Percentiles rank a stretch among this genome's conserved stretches.
phyloP scores from a whole-genome alignment of 2,797 vertebrate species.

The Sandelia bainsii region DNA sequence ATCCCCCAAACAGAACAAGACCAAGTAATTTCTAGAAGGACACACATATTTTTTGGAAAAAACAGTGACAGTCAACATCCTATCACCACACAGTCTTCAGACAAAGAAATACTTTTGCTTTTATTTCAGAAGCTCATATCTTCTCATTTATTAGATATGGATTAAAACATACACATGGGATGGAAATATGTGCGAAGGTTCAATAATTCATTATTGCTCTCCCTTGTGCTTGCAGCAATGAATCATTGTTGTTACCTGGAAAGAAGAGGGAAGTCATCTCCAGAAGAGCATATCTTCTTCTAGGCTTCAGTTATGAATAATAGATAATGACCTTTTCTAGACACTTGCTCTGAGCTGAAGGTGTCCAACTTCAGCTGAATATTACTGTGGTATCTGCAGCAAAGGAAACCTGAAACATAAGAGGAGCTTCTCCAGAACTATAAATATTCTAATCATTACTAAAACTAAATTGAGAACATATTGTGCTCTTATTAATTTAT shows the following conservation, averaged over 20 bases:
- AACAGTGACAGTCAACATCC: background rate
- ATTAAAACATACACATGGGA: slow-evolving; percentile 19
- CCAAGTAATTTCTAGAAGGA: too few relatives aligned
- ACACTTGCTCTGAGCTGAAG: slow-evolving; percentile 32
- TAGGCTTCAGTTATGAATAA: slow-evolving; percentile 64
- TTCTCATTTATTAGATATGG: background rate
- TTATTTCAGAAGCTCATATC: background rate
- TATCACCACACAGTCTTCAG: background rate
- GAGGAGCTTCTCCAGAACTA: slow-evolving; percentile 8
- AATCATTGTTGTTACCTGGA: slow-evolving; percentile 57
- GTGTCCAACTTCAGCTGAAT: slow-evolving; percentile 42
- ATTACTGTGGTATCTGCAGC: slow-evolving; percentile 34
- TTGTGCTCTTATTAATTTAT: slow-evolving; percentile 28
- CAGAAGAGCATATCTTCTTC: slow-evolving; percentile 51
- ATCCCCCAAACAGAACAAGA: background rate
- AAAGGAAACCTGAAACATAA: slow-evolving; percentile 15
- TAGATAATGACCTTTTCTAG: slow-evolving; percentile 63
- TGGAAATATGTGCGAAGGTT: slow-evolving; percentile 31
- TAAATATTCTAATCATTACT: slow-evolving; percentile 21
- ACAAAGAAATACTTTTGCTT: background rate
- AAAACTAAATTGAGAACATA: slow-evolving; percentile 24
- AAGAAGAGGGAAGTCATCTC: slow-evolving; percentile 40
- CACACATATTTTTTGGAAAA: background rate
- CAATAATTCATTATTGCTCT: slow-evolving; percentile 44
- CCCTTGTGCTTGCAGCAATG: slow-evolving; percentile 48